Evolutionary conservation across 2,888 invertebrate genomes (phyloP).

Genomic region (Cheilosia vernalis): DNA sequence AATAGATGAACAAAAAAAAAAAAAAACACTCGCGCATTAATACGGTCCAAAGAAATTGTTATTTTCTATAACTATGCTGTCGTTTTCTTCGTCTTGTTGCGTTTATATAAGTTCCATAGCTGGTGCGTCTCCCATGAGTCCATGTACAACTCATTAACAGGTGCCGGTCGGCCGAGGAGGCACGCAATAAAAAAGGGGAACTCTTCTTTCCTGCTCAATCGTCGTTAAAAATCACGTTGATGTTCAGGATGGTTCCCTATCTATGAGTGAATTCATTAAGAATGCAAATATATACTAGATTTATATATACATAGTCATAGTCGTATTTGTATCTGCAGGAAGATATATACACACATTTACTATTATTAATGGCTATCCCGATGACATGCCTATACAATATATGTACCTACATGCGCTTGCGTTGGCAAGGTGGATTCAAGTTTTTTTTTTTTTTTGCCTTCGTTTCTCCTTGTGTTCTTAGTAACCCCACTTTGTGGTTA

Average conservation of each 20-base stretch:
- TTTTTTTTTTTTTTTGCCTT: conserved; percentile 14
- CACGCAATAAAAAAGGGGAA: conserved; percentile 64
- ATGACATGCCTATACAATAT: conserved; percentile 16
- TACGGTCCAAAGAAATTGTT: conserved; percentile 53
- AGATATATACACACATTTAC: conserved; percentile 16
- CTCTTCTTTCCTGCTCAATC: conserved; percentile 55
- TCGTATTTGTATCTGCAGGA: conserved; percentile 1
- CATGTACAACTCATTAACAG: conserved; percentile 71
- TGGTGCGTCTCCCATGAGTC: conserved; percentile 8
- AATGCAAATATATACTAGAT: conserved; percentile 65
- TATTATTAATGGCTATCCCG: conserved; percentile 63
- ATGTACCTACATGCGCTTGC: conserved; percentile 2
- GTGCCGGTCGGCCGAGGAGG: conserved; percentile 59
- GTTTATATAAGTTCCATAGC: conserved; percentile 39
- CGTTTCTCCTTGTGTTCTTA: not conserved
- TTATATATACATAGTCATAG: conserved; percentile 1
- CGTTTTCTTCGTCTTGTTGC: conserved; percentile 35
- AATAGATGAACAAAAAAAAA: conserved; percentile 43
- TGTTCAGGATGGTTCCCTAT: conserved; percentile 47
- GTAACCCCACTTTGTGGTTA: conserved; percentile 64
- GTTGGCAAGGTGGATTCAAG: conserved; percentile 44
- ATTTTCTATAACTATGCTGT: conserved; percentile 50
- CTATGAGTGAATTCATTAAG: conserved; percentile 71
- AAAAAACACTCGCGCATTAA: conserved; percentile 29
- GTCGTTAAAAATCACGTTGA: conserved; percentile 67